Percentiles rank a stretch among this genome's conserved stretches.
phyloP scores from a whole-genome alignment of 2,797 vertebrate species.

The Premnoplex brunnescens region DNA sequence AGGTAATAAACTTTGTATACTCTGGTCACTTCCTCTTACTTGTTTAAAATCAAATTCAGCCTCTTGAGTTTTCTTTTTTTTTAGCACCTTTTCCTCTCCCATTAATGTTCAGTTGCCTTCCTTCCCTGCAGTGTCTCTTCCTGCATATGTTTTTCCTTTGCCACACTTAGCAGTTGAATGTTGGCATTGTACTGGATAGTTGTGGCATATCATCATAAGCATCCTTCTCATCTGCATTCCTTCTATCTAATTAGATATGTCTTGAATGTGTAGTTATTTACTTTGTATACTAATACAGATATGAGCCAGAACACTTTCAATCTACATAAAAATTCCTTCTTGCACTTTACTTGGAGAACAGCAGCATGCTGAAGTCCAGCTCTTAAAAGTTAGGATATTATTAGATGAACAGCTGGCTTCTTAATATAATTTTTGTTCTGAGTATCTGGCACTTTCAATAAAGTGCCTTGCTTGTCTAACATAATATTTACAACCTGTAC shows the following conservation, averaged over 20 bases:
- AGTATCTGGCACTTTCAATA: neutral
- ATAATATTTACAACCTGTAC: neutral
- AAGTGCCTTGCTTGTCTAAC: neutral
- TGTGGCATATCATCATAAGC: fast-evolving
- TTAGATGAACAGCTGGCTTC: neutral
- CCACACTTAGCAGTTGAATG: neutral
- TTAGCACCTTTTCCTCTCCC: neutral
- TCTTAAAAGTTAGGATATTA: neutral
- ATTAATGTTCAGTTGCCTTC: neutral
- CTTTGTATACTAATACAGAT: neutral
- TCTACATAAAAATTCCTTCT: neutral
- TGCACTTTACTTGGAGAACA: neutral
- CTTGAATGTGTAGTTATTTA: neutral
- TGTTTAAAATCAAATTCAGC: neutral
- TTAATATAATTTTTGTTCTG: neutral
- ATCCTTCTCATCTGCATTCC: neutral
- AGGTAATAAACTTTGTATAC: neutral
- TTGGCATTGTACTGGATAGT: neutral
- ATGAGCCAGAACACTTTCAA: neutral
- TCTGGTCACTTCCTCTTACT: neutral
- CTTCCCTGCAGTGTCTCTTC: neutral
- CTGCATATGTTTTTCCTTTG: neutral
- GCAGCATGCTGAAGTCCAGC: neutral
- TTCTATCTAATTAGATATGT: neutral
- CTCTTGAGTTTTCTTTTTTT: neutral